Evolutionary conservation across 1,140 invertebrate species (phyloP).

Genomic region (Drosophila virilis): DNA sequence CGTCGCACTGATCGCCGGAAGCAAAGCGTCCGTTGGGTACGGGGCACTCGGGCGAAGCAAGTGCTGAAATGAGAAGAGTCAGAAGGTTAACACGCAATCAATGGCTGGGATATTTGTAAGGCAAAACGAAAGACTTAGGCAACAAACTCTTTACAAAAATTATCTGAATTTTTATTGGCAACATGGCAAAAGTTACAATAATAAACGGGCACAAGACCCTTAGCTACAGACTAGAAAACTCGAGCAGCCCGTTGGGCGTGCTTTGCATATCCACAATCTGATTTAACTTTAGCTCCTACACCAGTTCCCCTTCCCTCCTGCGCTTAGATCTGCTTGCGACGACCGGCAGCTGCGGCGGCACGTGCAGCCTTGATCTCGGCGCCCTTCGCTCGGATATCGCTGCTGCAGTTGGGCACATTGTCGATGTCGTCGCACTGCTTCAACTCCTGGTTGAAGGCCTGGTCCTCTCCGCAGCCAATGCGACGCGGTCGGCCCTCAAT

Average conservation of each 20-base stretch:
- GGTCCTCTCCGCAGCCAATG: slow-evolving; percentile 90
- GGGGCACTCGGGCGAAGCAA: slow-evolving; percentile 85
- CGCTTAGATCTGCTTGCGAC: slow-evolving; percentile 37
- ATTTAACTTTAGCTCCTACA: slow-evolving; percentile 3
- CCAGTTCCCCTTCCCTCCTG: neutral
- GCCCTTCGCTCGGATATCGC: slow-evolving; percentile 63
- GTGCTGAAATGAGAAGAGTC: slow-evolving; percentile 35
- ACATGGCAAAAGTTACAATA: slow-evolving; percentile 52
- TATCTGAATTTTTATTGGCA: slow-evolving; percentile 44
- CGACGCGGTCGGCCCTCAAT: slow-evolving; percentile 89
- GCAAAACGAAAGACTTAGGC: slow-evolving; percentile 30
- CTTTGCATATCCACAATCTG: slow-evolving; percentile 40
- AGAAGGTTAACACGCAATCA: neutral
- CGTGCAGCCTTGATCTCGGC: slow-evolving; percentile 77
- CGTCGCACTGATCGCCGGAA: slow-evolving; percentile 89
- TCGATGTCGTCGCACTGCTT: slow-evolving; percentile 90
- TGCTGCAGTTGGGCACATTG: slow-evolving; percentile 90
- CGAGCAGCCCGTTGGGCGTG: slow-evolving; percentile 56
- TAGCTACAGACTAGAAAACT: slow-evolving; percentile 82
- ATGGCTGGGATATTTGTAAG: neutral
- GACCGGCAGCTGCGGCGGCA: slow-evolving; percentile 41
- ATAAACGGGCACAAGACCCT: slow-evolving; percentile 54
- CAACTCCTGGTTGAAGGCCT: slow-evolving; percentile 91
- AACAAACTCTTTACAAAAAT: slow-evolving; percentile 29
- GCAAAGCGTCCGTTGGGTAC: slow-evolving; percentile 89